Percentiles rank a stretch among this genome's conserved stretches.
Conservation (phyloP, 2,113 vertebrate species). For the Coracopsis vasa region DNA sequence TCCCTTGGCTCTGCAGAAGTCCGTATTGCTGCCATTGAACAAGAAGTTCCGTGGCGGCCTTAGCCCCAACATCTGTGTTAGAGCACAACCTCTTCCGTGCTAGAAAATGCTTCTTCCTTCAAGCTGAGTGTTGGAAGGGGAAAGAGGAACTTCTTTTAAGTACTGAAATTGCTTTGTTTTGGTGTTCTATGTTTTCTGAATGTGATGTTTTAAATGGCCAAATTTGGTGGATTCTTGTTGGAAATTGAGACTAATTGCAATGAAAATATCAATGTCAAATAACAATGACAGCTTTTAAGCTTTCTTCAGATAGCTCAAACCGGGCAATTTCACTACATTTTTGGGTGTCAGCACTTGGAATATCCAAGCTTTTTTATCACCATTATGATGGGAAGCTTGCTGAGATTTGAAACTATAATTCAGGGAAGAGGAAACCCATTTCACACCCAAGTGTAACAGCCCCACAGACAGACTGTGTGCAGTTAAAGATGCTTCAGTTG, state of each 20-base stretch:
- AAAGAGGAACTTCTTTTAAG: neutral
- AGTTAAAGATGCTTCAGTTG: neutral
- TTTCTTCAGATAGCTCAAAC: neutral
- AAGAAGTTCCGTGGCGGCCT: neutral
- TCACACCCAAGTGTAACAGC: neutral
- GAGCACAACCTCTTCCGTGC: neutral
- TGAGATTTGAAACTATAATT: neutral
- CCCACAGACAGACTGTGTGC: neutral
- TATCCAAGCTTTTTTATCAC: neutral
- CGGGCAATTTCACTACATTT: neutral
- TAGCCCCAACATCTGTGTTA: neutral
- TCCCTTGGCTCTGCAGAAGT: neutral
- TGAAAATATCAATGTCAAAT: neutral
- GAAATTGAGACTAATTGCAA: neutral
- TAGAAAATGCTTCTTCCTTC: neutral
- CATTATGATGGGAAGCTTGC: neutral
- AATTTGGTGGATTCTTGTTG: neutral
- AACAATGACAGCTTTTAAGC: neutral
- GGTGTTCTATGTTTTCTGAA: neutral
- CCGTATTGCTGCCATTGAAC: neutral
- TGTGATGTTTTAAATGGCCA: neutral
- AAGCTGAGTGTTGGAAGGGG: neutral
- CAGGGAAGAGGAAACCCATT: neutral
- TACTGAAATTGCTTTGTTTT: neutral
- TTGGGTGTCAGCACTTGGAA: neutral